Evolutionary conservation across 2,888 invertebrate species (phyloP).

Genomic region (Listrodromus nycthemerus): DNA sequence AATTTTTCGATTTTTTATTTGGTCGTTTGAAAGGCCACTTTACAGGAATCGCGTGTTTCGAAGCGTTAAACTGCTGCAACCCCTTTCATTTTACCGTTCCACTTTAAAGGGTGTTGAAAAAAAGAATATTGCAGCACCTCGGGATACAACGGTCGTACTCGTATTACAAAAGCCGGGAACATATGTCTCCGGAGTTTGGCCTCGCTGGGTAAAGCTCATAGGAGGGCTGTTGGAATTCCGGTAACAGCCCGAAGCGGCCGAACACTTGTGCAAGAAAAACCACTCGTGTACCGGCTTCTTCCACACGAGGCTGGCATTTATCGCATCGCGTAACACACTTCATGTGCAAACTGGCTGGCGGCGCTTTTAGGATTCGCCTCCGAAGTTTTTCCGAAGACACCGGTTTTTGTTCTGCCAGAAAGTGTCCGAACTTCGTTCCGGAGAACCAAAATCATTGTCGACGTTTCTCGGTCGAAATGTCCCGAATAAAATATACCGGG

Average conservation of each 20-base stretch:
- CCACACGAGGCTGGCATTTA: conserved; percentile 19
- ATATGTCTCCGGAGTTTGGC: conserved; percentile 13
- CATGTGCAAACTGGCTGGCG: conserved; percentile 16
- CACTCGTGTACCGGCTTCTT: background rate
- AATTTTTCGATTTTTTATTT: background rate
- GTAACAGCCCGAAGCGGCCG: conserved; percentile 21
- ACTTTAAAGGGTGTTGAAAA: background rate
- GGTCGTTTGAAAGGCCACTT: background rate
- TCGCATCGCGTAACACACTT: conserved; percentile 10
- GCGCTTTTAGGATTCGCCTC: background rate
- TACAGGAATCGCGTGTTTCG: background rate
- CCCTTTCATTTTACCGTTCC: background rate
- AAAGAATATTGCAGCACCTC: conserved; percentile 4
- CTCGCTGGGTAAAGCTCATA: conserved; percentile 1
- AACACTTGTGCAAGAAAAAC: conserved; percentile 29
- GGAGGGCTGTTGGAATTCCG: background rate
- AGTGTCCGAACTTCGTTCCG: background rate
- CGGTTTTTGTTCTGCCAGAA: background rate
- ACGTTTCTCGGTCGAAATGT: background rate
- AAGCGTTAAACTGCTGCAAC: background rate
- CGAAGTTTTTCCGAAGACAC: conserved; percentile 29
- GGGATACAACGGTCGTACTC: conserved; percentile 4
- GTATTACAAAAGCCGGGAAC: conserved; percentile 1
- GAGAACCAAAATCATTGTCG: background rate
- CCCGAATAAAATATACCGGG: conserved; percentile 13